A percentile compares a stretch with the other conserved stretches of the same genome.
Evolutionary conservation across 2,113 vertebrate genomes (phyloP).

Genomic region (Erpornis zantholeuca): DNA sequence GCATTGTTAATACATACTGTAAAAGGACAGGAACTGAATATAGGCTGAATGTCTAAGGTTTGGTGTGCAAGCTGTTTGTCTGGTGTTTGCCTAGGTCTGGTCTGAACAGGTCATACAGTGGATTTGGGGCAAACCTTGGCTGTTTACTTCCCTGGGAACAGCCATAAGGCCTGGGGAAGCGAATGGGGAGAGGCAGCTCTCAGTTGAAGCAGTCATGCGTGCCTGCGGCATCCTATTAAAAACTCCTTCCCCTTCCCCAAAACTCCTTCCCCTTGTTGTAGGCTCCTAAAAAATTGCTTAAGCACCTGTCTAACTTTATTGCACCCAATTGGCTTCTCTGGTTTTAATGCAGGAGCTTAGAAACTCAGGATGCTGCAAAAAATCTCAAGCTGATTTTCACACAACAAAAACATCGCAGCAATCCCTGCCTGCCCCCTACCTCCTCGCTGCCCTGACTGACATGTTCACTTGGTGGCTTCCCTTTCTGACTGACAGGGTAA

Average conservation of each 20-base stretch:
- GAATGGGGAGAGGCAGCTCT: background rate
- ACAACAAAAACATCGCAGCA: background rate
- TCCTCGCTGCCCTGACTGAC: fast-evolving
- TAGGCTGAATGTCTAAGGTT: background rate
- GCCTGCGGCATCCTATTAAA: background rate
- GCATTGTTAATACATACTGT: background rate
- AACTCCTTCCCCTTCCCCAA: background rate
- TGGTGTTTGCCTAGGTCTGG: background rate
- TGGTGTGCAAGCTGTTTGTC: background rate
- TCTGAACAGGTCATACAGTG: background rate
- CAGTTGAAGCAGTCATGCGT: fast-evolving
- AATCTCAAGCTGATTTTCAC: background rate
- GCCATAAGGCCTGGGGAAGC: background rate
- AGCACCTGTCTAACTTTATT: background rate
- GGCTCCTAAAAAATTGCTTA: background rate
- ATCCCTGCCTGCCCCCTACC: background rate
- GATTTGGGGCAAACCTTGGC: background rate
- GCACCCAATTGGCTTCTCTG: background rate
- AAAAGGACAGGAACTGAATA: background rate
- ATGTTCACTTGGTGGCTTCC: background rate
- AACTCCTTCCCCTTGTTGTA: background rate
- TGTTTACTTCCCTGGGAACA: background rate
- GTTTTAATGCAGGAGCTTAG: background rate
- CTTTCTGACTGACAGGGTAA: background rate
- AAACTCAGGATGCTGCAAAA: background rate